Conservation (phyloP, 2,888 invertebrate genomes). For the Lepidocyrtoides sp. region DNA sequence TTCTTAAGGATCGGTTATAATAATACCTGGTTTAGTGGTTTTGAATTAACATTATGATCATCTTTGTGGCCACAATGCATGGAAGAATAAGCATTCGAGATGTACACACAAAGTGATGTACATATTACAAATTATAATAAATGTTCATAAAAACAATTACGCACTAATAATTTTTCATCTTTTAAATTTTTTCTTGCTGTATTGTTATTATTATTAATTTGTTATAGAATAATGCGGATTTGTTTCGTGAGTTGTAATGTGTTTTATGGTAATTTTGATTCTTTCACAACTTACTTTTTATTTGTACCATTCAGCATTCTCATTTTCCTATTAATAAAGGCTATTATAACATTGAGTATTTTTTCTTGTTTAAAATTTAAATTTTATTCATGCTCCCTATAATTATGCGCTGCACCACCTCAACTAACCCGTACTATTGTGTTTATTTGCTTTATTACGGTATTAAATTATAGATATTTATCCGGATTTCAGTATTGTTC, state of each 20-base stretch:
- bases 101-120: background rate
- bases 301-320: background rate
- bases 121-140: constrained; percentile 40
- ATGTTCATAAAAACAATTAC: constrained; percentile 56
- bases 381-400: background rate
- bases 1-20: background rate
- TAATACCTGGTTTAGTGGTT: background rate
- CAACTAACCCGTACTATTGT: constrained; percentile 7
- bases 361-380: background rate
- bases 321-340: background rate
- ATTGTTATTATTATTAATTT: too few relatives aligned
- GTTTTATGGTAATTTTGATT: background rate
- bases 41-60: background rate
- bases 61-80: constrained; percentile 33
- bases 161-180: constrained; percentile 71
- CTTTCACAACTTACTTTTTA: background rate
- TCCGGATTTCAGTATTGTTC: constrained; percentile 50
- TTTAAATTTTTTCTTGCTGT: constrained; percentile 18
- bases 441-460: constrained; percentile 31
- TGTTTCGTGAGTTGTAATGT: background rate
- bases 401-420: constrained; percentile 25
- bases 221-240: background rate
- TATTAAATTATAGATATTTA: constrained; percentile 3
- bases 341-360: background rate
- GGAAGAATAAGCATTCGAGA: constrained; percentile 4